Evolutionary conservation across 2,113 vertebrate genomes (phyloP).

Genomic region (Cynoglossus semilaevis): DNA sequence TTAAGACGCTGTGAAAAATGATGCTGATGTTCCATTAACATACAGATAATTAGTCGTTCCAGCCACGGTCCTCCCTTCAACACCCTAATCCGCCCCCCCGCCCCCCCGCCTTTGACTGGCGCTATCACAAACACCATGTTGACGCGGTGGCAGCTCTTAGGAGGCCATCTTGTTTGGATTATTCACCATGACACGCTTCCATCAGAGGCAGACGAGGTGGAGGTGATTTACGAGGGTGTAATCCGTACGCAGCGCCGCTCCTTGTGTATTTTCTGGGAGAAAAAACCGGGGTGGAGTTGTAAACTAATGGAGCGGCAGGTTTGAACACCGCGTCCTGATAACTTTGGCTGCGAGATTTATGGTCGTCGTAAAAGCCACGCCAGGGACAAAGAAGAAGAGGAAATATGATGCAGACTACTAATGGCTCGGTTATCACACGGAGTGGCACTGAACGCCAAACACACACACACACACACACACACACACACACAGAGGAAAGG

Average conservation of each 20-base stretch:
- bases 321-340: constrained; percentile 70
- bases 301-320: constrained; percentile 78
- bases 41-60: constrained; percentile 74
- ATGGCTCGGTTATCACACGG: constrained; percentile 65
- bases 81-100: constrained; percentile 60
- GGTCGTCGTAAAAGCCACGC: constrained; percentile 71
- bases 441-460: constrained; percentile 48
- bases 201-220: constrained; percentile 61
- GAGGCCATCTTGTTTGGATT: constrained; percentile 71
- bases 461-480: constrained; percentile 42
- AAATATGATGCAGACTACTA: constrained; percentile 63
- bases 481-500: constrained; percentile 17
- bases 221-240: constrained; percentile 71
- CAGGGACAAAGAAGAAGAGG: constrained; percentile 72
- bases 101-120: constrained; percentile 39
- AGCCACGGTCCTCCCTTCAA: constrained; percentile 47
- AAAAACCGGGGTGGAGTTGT: constrained; percentile 67
- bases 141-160: constrained; percentile 51
- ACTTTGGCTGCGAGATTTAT: constrained; percentile 75
- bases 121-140: constrained; percentile 74
- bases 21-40: constrained; percentile 68
- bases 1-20: constrained; percentile 42
- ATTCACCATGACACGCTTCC: constrained; percentile 62
- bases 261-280: constrained; percentile 69
- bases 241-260: constrained; percentile 64